phyloP scores from a whole-genome alignment of 1,140 invertebrate species.

The Arion vulgaris region DNA sequence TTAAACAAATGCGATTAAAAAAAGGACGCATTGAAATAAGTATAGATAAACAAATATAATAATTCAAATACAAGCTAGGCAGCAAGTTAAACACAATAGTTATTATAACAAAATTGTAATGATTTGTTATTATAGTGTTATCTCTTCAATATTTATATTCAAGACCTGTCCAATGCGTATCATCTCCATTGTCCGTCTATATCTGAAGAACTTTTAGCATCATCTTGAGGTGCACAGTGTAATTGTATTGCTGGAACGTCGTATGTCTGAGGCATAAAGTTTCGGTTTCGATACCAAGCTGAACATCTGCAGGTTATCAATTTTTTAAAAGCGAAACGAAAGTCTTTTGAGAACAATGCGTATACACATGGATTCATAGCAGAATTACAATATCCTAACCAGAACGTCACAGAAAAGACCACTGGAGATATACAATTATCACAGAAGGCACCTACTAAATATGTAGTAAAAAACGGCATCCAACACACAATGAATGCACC shows the following conservation, averaged over 20 bases:
- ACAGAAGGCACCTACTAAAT: constrained; percentile 69
- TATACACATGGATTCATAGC: constrained; percentile 96
- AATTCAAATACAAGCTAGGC: too few relatives aligned
- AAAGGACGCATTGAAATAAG: too few relatives aligned
- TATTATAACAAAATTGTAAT: too few relatives aligned
- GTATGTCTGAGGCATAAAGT: neutral
- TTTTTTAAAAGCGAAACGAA: constrained; percentile 73
- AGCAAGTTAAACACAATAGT: too few relatives aligned
- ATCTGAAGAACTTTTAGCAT: constrained; percentile 28
- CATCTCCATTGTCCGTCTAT: constrained; percentile 34
- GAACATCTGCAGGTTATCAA: constrained; percentile 12
- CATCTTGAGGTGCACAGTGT: constrained; percentile 26
- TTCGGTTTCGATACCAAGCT: constrained; percentile 4
- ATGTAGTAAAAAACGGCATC: constrained; percentile 95
- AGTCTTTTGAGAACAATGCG: constrained; percentile 98
- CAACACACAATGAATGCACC: constrained; percentile 98
- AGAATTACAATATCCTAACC: constrained; percentile 98
- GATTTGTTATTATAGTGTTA: too few relatives aligned
- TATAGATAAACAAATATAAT: too few relatives aligned
- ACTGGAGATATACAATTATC: constrained; percentile 63
- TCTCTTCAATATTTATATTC: too few relatives aligned
- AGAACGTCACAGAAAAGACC: constrained; percentile 71
- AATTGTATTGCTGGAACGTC: constrained; percentile 34
- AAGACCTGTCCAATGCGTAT: neutral
- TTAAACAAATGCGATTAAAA: too few relatives aligned